These are phyloP conservation scores for Brachionus plicatilis DNA, from an alignment of 1,140 invertebrate species.

Conservation along the genomic window DNA sequence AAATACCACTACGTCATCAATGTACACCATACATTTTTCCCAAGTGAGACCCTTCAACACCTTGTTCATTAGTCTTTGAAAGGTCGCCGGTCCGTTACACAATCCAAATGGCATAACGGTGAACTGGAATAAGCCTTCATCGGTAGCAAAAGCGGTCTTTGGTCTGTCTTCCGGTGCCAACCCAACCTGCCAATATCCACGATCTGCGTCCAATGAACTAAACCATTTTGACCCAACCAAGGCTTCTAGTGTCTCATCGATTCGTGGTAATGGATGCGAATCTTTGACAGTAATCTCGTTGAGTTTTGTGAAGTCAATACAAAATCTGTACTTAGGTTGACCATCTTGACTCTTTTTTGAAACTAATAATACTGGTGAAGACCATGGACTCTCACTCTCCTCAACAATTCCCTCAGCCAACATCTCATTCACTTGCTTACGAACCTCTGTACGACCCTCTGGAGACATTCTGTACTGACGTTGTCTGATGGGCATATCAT, in stretches of 20 bases:
- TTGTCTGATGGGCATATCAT: background rate
- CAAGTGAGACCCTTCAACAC: conserved; percentile 25
- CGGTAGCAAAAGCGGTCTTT: conserved; percentile 39
- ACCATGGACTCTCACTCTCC: background rate
- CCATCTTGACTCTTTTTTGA: conserved; percentile 7
- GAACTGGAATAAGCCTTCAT: conserved; percentile 35
- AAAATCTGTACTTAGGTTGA: background rate
- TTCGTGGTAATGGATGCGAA: background rate
- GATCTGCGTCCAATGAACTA: no score
- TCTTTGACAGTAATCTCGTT: conserved; percentile 20
- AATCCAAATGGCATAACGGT: conserved; percentile 43
- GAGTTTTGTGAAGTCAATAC: conserved; percentile 4
- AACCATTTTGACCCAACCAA: no score
- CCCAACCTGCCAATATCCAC: no score
- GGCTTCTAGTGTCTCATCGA: conserved; percentile 22
- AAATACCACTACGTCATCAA: conserved; percentile 38
- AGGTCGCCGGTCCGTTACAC: conserved; percentile 43
- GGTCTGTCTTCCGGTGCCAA: background rate
- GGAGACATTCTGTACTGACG: background rate
- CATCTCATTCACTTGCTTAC: conserved; percentile 9
- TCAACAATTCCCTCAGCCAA: conserved; percentile 42
- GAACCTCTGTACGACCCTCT: background rate
- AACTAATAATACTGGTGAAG: background rate
- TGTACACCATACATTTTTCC: background rate
- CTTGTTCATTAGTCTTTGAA: conserved; percentile 46